These are phyloP conservation scores for Bagarius yarrelli DNA, from an alignment of 2,113 vertebrate species.

Conservation along the genomic window DNA sequence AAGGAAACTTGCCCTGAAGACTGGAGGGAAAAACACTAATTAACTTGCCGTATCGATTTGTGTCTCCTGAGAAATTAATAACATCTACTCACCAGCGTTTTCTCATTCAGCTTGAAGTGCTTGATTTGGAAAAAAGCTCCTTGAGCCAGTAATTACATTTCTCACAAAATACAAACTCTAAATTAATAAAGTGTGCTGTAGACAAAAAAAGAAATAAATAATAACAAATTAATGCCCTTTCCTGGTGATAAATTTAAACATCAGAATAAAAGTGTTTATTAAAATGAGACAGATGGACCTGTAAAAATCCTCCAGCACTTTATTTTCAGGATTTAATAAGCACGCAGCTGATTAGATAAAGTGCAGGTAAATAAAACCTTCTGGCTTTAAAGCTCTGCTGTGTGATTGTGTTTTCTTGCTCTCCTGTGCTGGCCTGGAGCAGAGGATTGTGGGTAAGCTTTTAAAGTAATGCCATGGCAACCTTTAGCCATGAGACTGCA, in stretches of 20 bases:
- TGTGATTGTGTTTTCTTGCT: not conserved
- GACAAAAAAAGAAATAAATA: slow-evolving; percentile 12
- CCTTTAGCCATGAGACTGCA: slow-evolving; percentile 29
- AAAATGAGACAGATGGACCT: not conserved
- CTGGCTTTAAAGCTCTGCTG: not conserved
- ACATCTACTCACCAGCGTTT: slow-evolving; percentile 19
- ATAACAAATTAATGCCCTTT: slow-evolving; percentile 4
- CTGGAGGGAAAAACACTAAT: not conserved
- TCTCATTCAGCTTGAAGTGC: slow-evolving; percentile 35
- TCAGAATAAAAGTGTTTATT: too few relatives aligned
- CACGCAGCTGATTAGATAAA: not conserved
- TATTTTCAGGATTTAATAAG: slow-evolving; percentile 21
- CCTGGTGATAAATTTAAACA: slow-evolving; percentile 31
- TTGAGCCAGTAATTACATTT: slow-evolving; percentile 45
- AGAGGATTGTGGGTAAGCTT: slow-evolving; percentile 47
- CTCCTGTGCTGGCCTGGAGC: slow-evolving; percentile 35
- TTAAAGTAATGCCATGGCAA: slow-evolving; percentile 45
- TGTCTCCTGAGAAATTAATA: slow-evolving; percentile 43
- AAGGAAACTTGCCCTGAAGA: not conserved
- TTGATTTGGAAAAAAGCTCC: slow-evolving; percentile 27
- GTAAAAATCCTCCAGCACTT: not conserved
- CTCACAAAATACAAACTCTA: slow-evolving; percentile 16
- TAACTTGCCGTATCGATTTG: slow-evolving; percentile 16
- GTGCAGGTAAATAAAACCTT: not conserved
- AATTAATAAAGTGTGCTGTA: slow-evolving; percentile 39